Conservation (phyloP, 2,797 vertebrate genomes). For the Rhinichthys osculus region DNA sequence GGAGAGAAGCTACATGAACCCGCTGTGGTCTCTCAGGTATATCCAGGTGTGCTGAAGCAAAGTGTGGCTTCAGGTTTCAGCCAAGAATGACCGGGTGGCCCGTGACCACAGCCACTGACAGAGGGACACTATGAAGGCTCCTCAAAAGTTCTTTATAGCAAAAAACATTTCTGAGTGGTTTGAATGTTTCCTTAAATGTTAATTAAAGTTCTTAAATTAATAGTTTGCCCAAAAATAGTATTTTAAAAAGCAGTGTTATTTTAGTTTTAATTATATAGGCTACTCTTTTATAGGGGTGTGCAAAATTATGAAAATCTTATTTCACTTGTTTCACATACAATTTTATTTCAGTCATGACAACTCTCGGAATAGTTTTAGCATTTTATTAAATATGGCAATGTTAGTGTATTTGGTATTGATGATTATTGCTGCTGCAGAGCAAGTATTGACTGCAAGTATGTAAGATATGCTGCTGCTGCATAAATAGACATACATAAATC, state of each 20-base stretch:
- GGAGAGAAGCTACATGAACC: conserved; percentile 24
- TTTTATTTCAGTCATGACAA: background rate
- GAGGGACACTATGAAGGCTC: conserved; percentile 4
- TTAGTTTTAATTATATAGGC: background rate
- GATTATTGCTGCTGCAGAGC: background rate
- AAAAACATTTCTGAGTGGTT: background rate
- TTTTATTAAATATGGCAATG: background rate
- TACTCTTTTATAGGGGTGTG: background rate
- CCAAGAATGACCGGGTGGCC: conserved; percentile 33
- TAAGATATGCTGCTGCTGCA: background rate
- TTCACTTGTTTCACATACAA: background rate
- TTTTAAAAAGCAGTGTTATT: background rate
- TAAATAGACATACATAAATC: background rate
- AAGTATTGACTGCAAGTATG: background rate
- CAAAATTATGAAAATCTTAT: background rate
- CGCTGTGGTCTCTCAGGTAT: conserved; percentile 46
- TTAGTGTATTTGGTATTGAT: background rate
- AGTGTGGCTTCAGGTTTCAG: conserved; percentile 29
- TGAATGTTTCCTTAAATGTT: background rate
- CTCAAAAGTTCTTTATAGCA: background rate
- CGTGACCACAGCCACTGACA: conserved; percentile 15
- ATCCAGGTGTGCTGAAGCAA: conserved; percentile 56
- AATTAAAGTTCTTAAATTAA: background rate
- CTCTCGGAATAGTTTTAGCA: background rate
- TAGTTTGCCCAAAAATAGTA: background rate